These are phyloP conservation scores for Apodemia mormo DNA, from an alignment of 2,888 invertebrate species.

Conservation along the genomic window DNA sequence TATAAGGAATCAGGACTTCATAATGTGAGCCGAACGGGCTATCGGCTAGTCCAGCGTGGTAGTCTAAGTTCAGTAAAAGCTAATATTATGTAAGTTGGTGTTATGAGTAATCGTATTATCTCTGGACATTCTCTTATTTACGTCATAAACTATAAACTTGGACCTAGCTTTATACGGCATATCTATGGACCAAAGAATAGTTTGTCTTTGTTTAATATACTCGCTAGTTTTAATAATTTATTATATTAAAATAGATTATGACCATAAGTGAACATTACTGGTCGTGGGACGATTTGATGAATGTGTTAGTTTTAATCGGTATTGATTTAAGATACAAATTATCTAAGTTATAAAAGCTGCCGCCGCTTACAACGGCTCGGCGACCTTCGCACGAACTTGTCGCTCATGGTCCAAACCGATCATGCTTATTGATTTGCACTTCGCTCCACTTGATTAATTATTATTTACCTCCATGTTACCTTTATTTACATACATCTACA, in stretches of 20 bases:
- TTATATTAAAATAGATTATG: conserved; percentile 8
- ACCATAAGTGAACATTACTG: conserved; percentile 30
- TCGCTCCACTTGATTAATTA: conserved; percentile 55
- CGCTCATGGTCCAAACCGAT: conserved; percentile 52
- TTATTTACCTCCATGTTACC: conserved; percentile 75
- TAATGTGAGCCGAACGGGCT: no score
- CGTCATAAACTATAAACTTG: neutral
- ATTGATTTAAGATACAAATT: conserved; percentile 29
- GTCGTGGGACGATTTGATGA: conserved; percentile 35
- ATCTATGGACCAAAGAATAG: neutral
- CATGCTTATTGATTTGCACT: conserved; percentile 54
- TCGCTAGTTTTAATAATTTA: neutral
- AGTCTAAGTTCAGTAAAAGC: no score
- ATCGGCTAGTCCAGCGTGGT: no score
- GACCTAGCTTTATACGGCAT: neutral
- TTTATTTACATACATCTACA: conserved; percentile 66
- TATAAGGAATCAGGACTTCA: no score
- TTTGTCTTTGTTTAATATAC: neutral
- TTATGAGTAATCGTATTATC: neutral
- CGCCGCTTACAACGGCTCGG: conserved; percentile 24
- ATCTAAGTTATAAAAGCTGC: conserved; percentile 23
- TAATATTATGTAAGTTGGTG: neutral
- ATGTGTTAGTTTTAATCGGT: conserved; percentile 33
- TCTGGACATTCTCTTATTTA: no score
- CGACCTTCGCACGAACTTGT: conserved; percentile 63